Conservation (phyloP, 2,113 vertebrate genomes). For the Willisornis vidua region DNA sequence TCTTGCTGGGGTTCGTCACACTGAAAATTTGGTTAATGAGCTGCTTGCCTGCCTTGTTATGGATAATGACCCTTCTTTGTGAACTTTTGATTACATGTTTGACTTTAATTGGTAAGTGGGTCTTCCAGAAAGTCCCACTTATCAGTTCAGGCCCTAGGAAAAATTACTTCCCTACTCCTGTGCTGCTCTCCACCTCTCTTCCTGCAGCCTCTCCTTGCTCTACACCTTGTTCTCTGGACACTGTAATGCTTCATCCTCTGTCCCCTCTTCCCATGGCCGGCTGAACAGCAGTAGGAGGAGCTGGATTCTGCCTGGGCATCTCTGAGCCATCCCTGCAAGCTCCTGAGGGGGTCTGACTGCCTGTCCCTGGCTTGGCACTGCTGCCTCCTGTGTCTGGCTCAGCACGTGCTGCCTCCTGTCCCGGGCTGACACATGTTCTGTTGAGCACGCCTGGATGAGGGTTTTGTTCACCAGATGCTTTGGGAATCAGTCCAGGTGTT, state of each 20-base stretch:
- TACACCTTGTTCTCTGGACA: background rate
- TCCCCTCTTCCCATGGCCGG: accelerated
- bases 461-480: background rate
- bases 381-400: background rate
- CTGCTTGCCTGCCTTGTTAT: background rate
- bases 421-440: accelerated
- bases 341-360: background rate
- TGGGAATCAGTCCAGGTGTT: background rate
- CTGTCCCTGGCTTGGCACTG: background rate
- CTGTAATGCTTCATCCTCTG: background rate
- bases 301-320: background rate
- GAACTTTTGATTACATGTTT: background rate
- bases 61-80: background rate
- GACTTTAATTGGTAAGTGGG: background rate
- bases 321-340: accelerated
- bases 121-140: background rate
- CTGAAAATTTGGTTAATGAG: background rate
- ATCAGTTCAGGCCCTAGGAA: background rate
- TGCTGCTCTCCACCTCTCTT: background rate
- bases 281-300: background rate
- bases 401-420: background rate
- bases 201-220: background rate
- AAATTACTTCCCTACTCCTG: background rate
- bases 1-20: background rate
- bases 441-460: background rate